Conservation (phyloP, 2,797 vertebrate genomes). For the Oryzias dopingdopingensis region DNA sequence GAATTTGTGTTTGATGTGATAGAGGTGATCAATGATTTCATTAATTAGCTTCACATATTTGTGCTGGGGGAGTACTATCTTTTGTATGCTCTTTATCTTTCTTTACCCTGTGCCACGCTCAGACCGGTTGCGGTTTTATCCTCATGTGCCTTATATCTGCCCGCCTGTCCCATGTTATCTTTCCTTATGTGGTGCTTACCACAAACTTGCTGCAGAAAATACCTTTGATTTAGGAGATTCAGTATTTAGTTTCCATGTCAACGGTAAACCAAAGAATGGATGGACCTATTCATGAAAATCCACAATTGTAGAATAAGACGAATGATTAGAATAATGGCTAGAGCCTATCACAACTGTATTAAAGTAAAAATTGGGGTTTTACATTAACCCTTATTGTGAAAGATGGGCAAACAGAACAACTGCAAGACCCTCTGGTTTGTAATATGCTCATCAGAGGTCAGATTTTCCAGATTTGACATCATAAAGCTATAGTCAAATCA, state of each 20-base stretch:
- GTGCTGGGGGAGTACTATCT: slow-evolving; percentile 21
- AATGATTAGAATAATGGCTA: no score
- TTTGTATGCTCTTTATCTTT: slow-evolving; percentile 28
- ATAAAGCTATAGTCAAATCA: no score
- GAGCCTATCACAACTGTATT: no score
- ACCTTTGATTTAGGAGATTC: slow-evolving; percentile 33
- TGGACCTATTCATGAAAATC: background rate
- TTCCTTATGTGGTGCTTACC: slow-evolving; percentile 16
- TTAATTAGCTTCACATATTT: slow-evolving; percentile 65
- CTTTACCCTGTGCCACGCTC: background rate
- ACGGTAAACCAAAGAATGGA: background rate
- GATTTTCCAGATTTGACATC: no score
- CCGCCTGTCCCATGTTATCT: slow-evolving; percentile 28
- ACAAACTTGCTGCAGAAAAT: slow-evolving; percentile 1
- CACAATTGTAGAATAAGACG: no score
- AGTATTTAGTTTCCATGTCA: background rate
- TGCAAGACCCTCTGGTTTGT: no score
- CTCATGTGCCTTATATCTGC: slow-evolving; percentile 32
- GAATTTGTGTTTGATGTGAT: slow-evolving; percentile 54
- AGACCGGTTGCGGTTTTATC: background rate
- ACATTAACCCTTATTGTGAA: no score
- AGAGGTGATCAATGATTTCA: slow-evolving; percentile 70
- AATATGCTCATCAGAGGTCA: no score
- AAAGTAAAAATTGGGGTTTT: no score
- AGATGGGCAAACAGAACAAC: no score